Percentiles rank a stretch among this genome's conserved stretches.
These are phyloP conservation scores for Equus przewalskii DNA, from an alignment of 2,113 vertebrate genomes.

Conservation along the genomic window DNA sequence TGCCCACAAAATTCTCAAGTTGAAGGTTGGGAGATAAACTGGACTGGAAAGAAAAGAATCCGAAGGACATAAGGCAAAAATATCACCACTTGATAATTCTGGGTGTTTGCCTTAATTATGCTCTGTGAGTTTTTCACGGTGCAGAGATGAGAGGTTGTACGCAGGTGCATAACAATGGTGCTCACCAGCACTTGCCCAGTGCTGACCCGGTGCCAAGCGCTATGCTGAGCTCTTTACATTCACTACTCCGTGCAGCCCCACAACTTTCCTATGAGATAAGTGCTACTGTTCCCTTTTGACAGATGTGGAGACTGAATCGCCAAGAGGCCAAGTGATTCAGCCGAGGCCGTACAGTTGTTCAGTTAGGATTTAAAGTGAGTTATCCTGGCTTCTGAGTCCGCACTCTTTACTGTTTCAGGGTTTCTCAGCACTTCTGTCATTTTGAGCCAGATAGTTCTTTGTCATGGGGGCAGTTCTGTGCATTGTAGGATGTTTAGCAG, in stretches of 20 bases:
- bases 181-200: fast-evolving
- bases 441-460: no score
- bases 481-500: neutral
- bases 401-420: fast-evolving
- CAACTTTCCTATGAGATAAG: fast-evolving
- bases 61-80: neutral
- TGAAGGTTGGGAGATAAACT: neutral
- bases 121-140: neutral
- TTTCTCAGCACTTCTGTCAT: neutral
- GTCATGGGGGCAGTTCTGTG: fast-evolving
- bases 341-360: no score
- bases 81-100: neutral
- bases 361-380: neutral
- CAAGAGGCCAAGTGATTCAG: fast-evolving
- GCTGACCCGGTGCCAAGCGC: fast-evolving
- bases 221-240: neutral
- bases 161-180: fast-evolving
- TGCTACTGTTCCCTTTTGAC: neutral
- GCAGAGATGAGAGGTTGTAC: neutral
- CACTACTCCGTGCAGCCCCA: neutral
- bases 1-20: no score
- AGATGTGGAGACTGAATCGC: neutral
- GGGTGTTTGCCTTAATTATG: neutral
- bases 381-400: neutral
- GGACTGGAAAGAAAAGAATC: neutral